Evolutionary conservation across 2,888 invertebrate species (phyloP), one percentile per base, ranked within the genome.

Genomic region (Campopleginae sp.): DNA sequence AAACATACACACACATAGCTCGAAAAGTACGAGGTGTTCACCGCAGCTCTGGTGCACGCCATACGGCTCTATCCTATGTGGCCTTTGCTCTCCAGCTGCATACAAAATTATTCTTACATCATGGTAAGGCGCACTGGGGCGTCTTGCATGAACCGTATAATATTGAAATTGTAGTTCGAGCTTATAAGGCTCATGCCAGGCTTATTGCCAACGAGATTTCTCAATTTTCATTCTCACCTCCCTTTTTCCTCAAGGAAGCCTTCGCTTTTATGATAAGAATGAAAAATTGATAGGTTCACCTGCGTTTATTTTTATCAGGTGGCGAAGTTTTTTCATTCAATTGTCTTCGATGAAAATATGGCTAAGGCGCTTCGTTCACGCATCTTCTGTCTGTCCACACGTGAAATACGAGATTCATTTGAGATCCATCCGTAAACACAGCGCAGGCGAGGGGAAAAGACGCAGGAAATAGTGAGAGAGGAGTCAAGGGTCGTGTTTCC

Each of bases 91-190:
- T 44, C 54, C 44, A 63, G 31, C 31, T 76, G 80, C 42, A 78
- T 82, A 80, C 76, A 51, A 85, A 85, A 85, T 82, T 85, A 85
- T 82, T 68, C 77, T 80, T 77, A 68, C 85, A 85, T 85, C 77
- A 82, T 80, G 74, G 51, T 63, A 61, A 77, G 72, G 33, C 70
- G 48, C 61, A 46, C 63, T 8, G n/a, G 46, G 38, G 71, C 54
- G n/a, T 70, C 17, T 46, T 33, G 46, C 61, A 8, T 75, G 38
- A 19, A 66, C 23, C 66, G 54, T 51, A 70, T 78, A 63, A 71
- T 79, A 79, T 79, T 79, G 71, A 71, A 71, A 79, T 79, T 79
- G 48, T 48, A 71, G 63, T 23, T 79, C 48, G 46, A 38, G 38
- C 31, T 23, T 58, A 27, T n/a, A 38, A 44, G 51, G 66, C 42